Evolutionary conservation across 1,140 invertebrate genomes (phyloP).

Genomic region (Cydia strobilella): DNA sequence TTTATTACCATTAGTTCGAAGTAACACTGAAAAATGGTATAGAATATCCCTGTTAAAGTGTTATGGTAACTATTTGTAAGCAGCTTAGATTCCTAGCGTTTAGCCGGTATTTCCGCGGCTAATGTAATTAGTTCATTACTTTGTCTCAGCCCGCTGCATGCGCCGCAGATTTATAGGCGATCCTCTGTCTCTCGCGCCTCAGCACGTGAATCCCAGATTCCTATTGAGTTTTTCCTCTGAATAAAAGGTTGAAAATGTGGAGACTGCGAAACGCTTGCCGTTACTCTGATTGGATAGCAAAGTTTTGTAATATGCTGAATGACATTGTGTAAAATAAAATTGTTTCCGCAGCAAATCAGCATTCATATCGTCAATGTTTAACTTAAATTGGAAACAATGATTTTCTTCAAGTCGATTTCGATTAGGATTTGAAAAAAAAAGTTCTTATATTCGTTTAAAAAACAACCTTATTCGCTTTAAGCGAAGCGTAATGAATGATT

Average conservation of each 20-base stretch:
- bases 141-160: slow-evolving; percentile 54
- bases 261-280: not conserved
- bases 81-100: not conserved
- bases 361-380: slow-evolving; percentile 18
- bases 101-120: slow-evolving; percentile 39
- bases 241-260: slow-evolving; percentile 29
- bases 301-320: slow-evolving; percentile 31
- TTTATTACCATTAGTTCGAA: too few species aligned
- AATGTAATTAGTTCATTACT: slow-evolving; percentile 77
- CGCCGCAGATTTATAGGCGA: slow-evolving; percentile 59
- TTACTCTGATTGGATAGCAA: slow-evolving; percentile 23
- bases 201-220: slow-evolving; percentile 36
- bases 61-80: too few species aligned
- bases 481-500: slow-evolving; percentile 35
- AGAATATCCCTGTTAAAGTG: too few species aligned
- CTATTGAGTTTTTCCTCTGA: slow-evolving; percentile 46
- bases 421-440: not conserved
- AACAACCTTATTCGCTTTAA: slow-evolving; percentile 15
- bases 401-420: not conserved
- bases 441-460: not conserved
- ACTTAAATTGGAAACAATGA: slow-evolving; percentile 18
- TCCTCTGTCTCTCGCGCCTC: slow-evolving; percentile 49
- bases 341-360: not conserved
- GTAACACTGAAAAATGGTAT: too few species aligned
- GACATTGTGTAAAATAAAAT: slow-evolving; percentile 11